phyloP scores from a whole-genome alignment of 35 echinoderm and acorn worm species.

The Amphiura filiformis region DNA sequence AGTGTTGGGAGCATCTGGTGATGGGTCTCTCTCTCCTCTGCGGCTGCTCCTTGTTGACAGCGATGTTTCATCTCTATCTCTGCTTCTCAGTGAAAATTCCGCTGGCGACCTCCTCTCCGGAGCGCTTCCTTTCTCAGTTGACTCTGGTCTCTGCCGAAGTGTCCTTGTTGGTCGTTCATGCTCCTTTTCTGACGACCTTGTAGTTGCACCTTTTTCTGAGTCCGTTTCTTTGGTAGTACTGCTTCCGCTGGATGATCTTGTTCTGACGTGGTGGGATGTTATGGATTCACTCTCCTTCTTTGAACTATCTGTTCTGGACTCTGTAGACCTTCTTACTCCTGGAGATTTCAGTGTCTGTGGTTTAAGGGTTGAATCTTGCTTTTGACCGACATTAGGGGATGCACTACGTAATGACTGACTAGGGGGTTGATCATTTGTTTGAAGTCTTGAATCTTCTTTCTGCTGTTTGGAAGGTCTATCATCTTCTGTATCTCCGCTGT shows the following conservation, averaged over 20 bases:
- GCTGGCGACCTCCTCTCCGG: slow-evolving; percentile 7
- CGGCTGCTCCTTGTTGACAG: slow-evolving; percentile 8
- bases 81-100: background rate
- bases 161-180: slow-evolving; percentile 18
- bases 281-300: background rate
- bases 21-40: slow-evolving; percentile 23
- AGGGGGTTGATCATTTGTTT: background rate
- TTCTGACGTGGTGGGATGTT: background rate
- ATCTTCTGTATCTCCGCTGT: background rate
- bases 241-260: background rate
- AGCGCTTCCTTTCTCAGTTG: background rate
- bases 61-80: slow-evolving; percentile 17
- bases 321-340: background rate
- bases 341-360: background rate
- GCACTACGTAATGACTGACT: background rate
- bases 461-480: background rate
- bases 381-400: background rate
- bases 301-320: background rate
- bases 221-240: background rate
- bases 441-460: background rate
- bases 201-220: background rate
- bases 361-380: too few relatives aligned
- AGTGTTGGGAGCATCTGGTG: background rate
- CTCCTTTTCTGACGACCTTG: background rate
- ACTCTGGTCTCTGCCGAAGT: background rate